Evolutionary conservation across 2,797 vertebrate species (phyloP), one percentile per base, ranked within the genome.

Genomic region (Luscinia megarhynchos): DNA sequence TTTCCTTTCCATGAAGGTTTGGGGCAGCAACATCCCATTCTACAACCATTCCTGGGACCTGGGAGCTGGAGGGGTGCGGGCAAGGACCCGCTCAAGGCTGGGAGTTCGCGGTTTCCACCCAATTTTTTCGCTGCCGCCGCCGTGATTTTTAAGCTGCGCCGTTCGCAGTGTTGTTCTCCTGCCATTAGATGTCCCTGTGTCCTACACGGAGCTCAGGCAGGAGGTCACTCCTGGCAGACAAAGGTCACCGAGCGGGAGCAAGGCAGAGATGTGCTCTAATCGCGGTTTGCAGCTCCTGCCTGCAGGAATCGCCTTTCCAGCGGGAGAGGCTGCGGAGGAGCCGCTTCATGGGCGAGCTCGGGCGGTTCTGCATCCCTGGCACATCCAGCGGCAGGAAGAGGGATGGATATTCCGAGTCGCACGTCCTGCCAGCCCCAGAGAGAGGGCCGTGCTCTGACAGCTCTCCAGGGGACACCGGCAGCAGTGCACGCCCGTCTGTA

Each of bases 131-230:
- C 10, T 3, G 50, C 43, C 0, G 2, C 41, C 2, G 36, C 45
- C 11, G 1, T 0, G 4, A 9, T 9, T 54, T 81, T 29, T 1
- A 0, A 48, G 26, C 29, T 0, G 20, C 36, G 2, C 34, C 1
- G 0, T 94, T 91, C 5, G 58, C 91, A 95, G 83, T 91, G 76
- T 23, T 64, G 80, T 70, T 67, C 48, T 92, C 34, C 89, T 93
- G 94, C 93, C 92, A 80, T 94, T 83, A 95, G 92, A 89, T 94
- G 90, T 97, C 93, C 77, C 89, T 78, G 54, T 40, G 75, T 68
- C 61, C 93, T 81, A 11, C 51, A 9, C 2, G 30, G 68, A 87
- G 75, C 76, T 64, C n/a, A 2, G 72, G 32, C 68, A 43, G 29
- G 53, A 64, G 93, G 90, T 91, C 84, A 70, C 57, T 16, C 11